Evolutionary conservation across 2,113 vertebrate genomes (phyloP).

Genomic region (Percina caprodes): DNA sequence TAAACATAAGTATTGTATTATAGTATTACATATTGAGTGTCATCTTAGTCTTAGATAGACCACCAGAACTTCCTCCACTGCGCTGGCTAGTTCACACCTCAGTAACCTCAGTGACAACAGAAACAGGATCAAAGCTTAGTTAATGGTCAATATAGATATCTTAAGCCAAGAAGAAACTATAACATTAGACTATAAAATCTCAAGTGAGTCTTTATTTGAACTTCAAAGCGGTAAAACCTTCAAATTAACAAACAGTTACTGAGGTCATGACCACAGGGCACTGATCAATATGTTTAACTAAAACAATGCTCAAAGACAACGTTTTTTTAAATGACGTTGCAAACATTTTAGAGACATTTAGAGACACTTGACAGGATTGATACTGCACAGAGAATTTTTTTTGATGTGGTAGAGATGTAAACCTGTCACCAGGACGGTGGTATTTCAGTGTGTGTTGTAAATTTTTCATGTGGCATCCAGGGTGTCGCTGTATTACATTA

Average conservation of each 20-base stretch:
- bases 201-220: neutral
- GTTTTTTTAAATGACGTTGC: too few relatives aligned
- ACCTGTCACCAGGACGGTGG: neutral
- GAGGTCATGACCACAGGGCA: neutral
- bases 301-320: neutral
- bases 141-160: too few relatives aligned
- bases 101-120: too few relatives aligned
- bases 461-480: slow-evolving; percentile 69
- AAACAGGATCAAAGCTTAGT: too few relatives aligned
- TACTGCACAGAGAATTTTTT: neutral
- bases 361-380: neutral
- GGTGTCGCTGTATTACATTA: slow-evolving; percentile 58
- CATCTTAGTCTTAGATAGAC: too few relatives aligned
- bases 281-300: neutral
- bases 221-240: neutral
- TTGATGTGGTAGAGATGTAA: neutral
- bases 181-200: too few relatives aligned
- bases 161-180: too few relatives aligned
- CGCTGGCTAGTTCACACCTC: too few relatives aligned
- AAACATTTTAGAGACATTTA: neutral
- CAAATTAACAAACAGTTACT: neutral
- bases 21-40: too few relatives aligned
- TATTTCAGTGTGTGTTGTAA: slow-evolving; percentile 48
- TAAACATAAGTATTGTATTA: too few relatives aligned
- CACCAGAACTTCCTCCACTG: too few relatives aligned